Base-by-base conservation (phyloP, 2,797 vertebrate species). In the Sebastes paucispinis region DNA sequence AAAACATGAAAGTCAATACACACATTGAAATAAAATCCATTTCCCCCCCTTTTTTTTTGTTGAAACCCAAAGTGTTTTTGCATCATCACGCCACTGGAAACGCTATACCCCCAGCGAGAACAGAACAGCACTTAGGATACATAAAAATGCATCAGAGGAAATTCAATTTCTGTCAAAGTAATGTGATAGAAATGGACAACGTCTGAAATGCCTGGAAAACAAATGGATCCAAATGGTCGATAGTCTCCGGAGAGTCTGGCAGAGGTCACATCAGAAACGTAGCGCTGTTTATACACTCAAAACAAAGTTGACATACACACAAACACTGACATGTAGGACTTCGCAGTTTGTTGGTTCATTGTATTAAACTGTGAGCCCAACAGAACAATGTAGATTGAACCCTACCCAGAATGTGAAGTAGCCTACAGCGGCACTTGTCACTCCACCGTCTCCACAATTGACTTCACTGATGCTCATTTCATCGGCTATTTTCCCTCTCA, bases 141-240 rank as follows among this genome's bases (percentile, higher is more conserved):
- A 93, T 89, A 91, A 93, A 94, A 94, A 95, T 93, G 92, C 94
- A 94, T 92, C 92, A 88, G 84, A 93, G 94, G 85, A 94, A 95
- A 95, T 95, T 93, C 89, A 95, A 95, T 95, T 94, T 94, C 90
- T 93, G 92, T 93, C 89, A 90, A 90, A 92, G 93, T 95, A 95
- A 95, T 94, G 93, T 92, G 93, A 95, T 95, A 94, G 90, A 94
- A 95, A 94, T 94, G 93, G 92, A 92, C 94, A 93, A 84, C 13
- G 91, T 93, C 91, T 92, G 90, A 94, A 94, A 94, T 85, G 91
- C 77, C 85, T 89, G 87, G 70, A 91, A 94, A 95, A 94, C 91
- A 94, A 94, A 94, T 94, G 92, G 89, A 93, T 89, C 79, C 71
- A 82, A 90, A 81, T 89, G 91, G 91, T 93, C 89, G 82, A 92